These are phyloP conservation scores for Coelopa frigida DNA, from an alignment of 1,140 invertebrate species.

Conservation along the genomic window DNA sequence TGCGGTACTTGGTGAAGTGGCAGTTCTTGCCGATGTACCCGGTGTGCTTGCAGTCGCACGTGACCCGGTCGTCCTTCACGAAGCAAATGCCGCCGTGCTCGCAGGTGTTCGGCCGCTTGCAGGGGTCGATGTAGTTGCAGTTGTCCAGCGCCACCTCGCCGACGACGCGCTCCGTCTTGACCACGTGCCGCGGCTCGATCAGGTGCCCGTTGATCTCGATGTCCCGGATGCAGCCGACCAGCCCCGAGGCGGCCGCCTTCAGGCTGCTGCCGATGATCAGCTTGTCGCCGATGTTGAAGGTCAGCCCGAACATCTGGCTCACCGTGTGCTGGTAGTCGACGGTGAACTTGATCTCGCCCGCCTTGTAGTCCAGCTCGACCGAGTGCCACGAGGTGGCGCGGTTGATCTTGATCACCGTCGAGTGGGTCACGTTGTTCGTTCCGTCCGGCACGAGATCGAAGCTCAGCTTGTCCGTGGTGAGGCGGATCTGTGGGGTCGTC, in stretches of 20 bases:
- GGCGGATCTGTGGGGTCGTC: slow-evolving; percentile 53
- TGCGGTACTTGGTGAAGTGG: slow-evolving; percentile 82
- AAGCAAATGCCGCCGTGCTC: slow-evolving; percentile 86
- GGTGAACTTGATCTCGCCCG: slow-evolving; percentile 62
- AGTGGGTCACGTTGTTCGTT: slow-evolving; percentile 63
- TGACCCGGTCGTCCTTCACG: slow-evolving; percentile 76
- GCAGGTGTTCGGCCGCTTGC: slow-evolving; percentile 78
- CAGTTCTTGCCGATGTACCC: slow-evolving; percentile 87
- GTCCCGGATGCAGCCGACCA: slow-evolving; percentile 85
- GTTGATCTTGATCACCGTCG: slow-evolving; percentile 70
- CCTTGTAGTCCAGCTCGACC: slow-evolving; percentile 67
- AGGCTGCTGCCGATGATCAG: slow-evolving; percentile 69
- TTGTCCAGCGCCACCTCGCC: slow-evolving; percentile 86
- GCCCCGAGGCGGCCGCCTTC: slow-evolving; percentile 58
- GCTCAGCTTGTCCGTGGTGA: slow-evolving; percentile 73
- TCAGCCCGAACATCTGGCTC: slow-evolving; percentile 56
- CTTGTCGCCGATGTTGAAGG: slow-evolving; percentile 54
- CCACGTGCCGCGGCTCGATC: slow-evolving; percentile 65
- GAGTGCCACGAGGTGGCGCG: slow-evolving; percentile 68
- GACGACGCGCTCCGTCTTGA: slow-evolving; percentile 71
- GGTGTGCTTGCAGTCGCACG: slow-evolving; percentile 81
- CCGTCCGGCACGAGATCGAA: slow-evolving; percentile 68
- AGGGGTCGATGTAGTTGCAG: slow-evolving; percentile 84
- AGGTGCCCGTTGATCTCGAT: slow-evolving; percentile 70
- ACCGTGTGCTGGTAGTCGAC: slow-evolving; percentile 69